These are phyloP conservation scores for Dicroscelio sp. DNA, from an alignment of 2,888 invertebrate species.

Conservation along the genomic window DNA sequence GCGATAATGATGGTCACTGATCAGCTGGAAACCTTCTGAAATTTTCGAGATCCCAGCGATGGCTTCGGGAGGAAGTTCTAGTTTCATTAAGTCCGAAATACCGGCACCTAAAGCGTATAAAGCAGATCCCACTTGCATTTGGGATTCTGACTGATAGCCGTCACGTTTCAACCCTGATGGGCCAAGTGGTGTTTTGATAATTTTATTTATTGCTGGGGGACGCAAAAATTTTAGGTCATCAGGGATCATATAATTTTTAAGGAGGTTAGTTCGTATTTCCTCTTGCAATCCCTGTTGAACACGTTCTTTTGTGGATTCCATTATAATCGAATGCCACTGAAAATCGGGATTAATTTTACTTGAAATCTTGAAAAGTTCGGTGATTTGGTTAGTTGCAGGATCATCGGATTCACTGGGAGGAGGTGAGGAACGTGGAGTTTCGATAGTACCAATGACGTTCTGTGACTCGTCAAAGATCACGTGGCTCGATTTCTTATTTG, in stretches of 20 bases:
- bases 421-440: neutral
- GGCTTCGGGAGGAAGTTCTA: neutral
- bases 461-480: neutral
- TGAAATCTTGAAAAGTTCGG: slow-evolving; percentile 1
- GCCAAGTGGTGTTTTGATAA: neutral
- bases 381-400: neutral
- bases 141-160: neutral
- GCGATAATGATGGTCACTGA: slow-evolving; percentile 37
- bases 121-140: neutral
- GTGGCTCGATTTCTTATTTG: neutral
- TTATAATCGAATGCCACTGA: neutral
- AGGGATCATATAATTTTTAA: neutral
- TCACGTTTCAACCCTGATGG: neutral
- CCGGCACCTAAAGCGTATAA: neutral
- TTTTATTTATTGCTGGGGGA: neutral
- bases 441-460: slow-evolving; percentile 7
- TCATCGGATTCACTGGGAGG: neutral
- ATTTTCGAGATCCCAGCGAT: neutral
- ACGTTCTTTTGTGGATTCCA: neutral
- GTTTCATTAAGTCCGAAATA: slow-evolving; percentile 1
- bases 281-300: neutral
- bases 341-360: neutral
- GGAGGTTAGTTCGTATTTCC: neutral
- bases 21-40: slow-evolving; percentile 24
- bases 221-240: neutral